A percentile compares a stretch with the other conserved stretches of the same genome.
phyloP scores from a whole-genome alignment of 2,113 vertebrate genomes.

The Dinomys branickii region DNA sequence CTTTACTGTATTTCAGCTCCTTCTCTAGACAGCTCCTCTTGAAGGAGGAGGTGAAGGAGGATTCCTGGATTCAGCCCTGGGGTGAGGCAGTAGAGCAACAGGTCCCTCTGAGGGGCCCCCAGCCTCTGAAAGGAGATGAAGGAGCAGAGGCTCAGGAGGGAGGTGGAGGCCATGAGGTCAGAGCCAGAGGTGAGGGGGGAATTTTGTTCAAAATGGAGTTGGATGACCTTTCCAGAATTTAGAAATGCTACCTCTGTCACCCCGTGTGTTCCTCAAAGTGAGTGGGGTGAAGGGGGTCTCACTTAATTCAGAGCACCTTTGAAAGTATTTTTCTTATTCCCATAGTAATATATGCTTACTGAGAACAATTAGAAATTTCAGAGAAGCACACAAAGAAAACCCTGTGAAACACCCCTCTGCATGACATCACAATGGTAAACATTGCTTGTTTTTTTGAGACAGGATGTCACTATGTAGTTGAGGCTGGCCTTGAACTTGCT shows the following conservation, averaged over 20 bases:
- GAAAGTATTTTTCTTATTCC: background rate
- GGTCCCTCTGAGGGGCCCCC: background rate
- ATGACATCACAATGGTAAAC: background rate
- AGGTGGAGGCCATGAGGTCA: background rate
- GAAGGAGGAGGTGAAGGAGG: background rate
- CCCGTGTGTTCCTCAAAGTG: background rate
- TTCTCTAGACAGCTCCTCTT: background rate
- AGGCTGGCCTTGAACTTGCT: background rate
- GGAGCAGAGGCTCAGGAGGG: background rate
- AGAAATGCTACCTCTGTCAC: background rate
- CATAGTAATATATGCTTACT: background rate
- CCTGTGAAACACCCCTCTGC: background rate
- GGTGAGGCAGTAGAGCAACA: background rate
- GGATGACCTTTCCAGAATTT: background rate
- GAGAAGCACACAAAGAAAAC: background rate
- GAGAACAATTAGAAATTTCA: conserved; percentile 16
- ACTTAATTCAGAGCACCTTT: background rate
- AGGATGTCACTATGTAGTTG: background rate
- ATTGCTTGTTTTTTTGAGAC: background rate
- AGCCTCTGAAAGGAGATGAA: background rate
- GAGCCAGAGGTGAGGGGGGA: background rate
- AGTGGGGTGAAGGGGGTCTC: background rate
- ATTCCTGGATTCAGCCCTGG: background rate
- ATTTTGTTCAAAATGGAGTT: background rate
- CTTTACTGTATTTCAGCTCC: background rate